Evolutionary conservation across 2,113 vertebrate genomes (phyloP).

Genomic region (Boulengeromyrus knoepffleri): DNA sequence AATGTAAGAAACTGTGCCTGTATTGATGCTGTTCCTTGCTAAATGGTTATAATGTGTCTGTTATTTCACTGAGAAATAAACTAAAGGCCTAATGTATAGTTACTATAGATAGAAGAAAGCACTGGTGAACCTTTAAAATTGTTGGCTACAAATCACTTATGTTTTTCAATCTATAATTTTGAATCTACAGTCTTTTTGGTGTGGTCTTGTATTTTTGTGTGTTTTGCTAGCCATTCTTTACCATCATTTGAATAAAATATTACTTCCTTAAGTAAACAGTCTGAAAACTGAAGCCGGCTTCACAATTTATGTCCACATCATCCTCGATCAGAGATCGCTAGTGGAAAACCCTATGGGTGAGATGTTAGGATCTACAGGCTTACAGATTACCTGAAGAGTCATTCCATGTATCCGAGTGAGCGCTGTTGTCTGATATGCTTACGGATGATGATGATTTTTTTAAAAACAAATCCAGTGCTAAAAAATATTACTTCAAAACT

Average conservation of each 20-base stretch:
- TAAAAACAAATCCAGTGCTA: not conserved
- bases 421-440: not conserved
- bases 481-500: not conserved
- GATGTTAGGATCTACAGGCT: not conserved
- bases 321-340: not conserved
- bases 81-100: not conserved
- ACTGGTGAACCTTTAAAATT: not conserved
- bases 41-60: not conserved
- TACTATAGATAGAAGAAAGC: not conserved
- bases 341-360: not conserved
- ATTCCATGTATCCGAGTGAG: not conserved
- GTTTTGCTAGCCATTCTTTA: not conserved
- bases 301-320: not conserved
- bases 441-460: not conserved
- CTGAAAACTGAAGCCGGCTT: not conserved
- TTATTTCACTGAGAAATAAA: not conserved
- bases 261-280: not conserved
- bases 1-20: not conserved
- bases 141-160: not conserved
- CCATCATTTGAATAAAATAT: not conserved
- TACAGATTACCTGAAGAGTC: not conserved
- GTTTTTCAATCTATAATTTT: not conserved
- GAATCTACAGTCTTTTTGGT: not conserved
- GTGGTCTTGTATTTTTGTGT: not conserved
- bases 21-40: not conserved